Evolutionary conservation across 2,888 invertebrate species (phyloP).

Genomic region (Lycophotia porphyrea): DNA sequence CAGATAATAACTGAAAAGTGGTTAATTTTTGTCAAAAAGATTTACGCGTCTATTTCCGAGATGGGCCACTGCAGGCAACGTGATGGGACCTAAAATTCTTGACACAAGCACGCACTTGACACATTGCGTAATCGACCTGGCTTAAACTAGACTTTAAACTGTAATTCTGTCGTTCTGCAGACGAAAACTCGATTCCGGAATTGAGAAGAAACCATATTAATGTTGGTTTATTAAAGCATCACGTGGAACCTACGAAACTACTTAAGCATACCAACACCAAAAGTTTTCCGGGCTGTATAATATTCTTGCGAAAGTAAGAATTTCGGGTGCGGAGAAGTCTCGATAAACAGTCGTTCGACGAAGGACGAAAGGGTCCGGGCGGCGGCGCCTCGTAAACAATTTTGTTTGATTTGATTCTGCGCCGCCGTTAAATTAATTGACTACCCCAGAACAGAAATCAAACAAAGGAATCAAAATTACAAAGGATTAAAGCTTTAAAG

Average conservation of each 20-base stretch:
- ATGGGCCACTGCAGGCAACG: slow-evolving; percentile 92
- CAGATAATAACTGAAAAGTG: background rate
- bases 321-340: slow-evolving; percentile 27
- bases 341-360: slow-evolving; percentile 34
- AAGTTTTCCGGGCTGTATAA: slow-evolving; percentile 17
- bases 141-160: background rate
- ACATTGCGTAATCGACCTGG: background rate
- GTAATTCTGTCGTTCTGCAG: background rate
- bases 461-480: slow-evolving; percentile 31
- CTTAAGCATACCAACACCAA: slow-evolving; percentile 1
- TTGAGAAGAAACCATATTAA: background rate
- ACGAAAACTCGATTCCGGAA: background rate
- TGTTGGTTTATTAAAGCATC: background rate
- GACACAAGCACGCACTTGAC: no score
- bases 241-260: background rate
- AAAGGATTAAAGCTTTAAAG: slow-evolving; percentile 1
- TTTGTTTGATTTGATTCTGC: slow-evolving; percentile 46
- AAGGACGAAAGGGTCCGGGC: slow-evolving; percentile 32
- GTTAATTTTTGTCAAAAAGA: background rate
- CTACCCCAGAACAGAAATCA: slow-evolving; percentile 34
- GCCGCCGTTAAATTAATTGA: slow-evolving; percentile 27
- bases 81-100: slow-evolving; percentile 89
- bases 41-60: slow-evolving; percentile 71
- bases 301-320: slow-evolving; percentile 32
- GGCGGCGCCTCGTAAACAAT: slow-evolving; percentile 27